Conservation (phyloP, 2,797 vertebrate genomes). For the Tympanoctomys barrerae region DNA sequence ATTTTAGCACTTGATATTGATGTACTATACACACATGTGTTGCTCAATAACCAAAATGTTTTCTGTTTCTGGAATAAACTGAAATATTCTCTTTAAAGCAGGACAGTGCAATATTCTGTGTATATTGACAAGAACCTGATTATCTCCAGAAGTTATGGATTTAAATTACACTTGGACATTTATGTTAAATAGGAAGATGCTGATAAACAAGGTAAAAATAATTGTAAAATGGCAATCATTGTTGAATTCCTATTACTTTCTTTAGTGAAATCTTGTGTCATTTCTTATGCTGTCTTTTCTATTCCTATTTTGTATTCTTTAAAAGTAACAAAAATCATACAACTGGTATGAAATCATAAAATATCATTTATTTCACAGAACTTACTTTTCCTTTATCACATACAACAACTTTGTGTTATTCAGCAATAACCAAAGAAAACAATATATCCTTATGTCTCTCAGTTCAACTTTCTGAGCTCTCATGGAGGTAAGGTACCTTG, state of each 20-base stretch:
- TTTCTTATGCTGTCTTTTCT: too few species aligned
- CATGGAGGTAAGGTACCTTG: neutral
- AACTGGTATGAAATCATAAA: neutral
- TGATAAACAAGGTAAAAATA: neutral
- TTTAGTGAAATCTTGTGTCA: too few species aligned
- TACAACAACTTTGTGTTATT: neutral
- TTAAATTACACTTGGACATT: neutral
- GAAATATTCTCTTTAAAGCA: neutral
- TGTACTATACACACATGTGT: neutral
- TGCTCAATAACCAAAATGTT: neutral
- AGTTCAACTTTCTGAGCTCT: neutral
- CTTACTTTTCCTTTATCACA: neutral
- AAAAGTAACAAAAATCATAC: neutral
- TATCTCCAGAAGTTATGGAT: neutral
- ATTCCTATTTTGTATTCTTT: too few species aligned
- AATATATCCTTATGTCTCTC: neutral
- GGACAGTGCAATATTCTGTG: neutral
- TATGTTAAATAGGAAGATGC: neutral
- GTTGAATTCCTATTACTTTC: too few species aligned
- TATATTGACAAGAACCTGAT: neutral
- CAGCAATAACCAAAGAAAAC: neutral
- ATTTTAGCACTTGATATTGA: conserved; percentile 10
- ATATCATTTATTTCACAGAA: neutral
- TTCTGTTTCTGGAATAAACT: conserved; percentile 51
- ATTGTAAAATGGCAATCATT: too few species aligned